Base-by-base conservation (phyloP, 1,140 invertebrate genomes). In the Belonocnema kinseyi region DNA sequence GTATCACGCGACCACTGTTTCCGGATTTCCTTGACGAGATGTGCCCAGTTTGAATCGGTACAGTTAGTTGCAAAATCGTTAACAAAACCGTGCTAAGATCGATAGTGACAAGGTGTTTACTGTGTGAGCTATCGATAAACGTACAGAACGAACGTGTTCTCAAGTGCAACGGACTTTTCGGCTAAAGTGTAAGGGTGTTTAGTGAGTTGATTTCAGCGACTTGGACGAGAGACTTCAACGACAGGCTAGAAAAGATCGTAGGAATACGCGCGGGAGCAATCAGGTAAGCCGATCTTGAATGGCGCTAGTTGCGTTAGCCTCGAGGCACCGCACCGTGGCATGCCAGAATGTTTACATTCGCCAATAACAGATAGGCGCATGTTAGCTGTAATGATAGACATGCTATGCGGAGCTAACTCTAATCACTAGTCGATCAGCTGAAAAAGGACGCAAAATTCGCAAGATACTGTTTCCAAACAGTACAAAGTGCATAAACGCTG, bases 161-260 rank as follows among this genome's bases (percentile, higher is more conserved):
- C 13, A 66, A 46, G 61, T 46, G 40, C 10, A 11, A 46, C 40
- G 10, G 40, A 8, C 8, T 46, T 10, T 1, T 46, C 11, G 54
- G 2, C 40, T 33, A 26, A 72, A 81, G 82, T 77, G 78, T 71
- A 80, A 80, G 75, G 74, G 86, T 87, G 87, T 85, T 82, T 61
- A 88, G 87, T 89, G 88, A 85, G 74, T 82, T 81, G 75, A 56
- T 79, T 56, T 74, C 75, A 52, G 21, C 74, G 52, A 12, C 6
- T 16, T 66, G 21, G 58, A 66, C 58, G 78, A 87, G 88, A 85
- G 87, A 89, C 85, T 87, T 86, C 74, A 78, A 88, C 87, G 87
- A 84, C 58, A 77, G 85, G 50, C 21, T 21, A 83, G 79, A 74
- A 80, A 73, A 77, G 82, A 79, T 74, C 73, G 77, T 76, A 82